A percentile compares a stretch with the other conserved stretches of the same genome.
phyloP scores from a whole-genome alignment of 1,140 invertebrate species.

The Trichonephila inaurata region DNA sequence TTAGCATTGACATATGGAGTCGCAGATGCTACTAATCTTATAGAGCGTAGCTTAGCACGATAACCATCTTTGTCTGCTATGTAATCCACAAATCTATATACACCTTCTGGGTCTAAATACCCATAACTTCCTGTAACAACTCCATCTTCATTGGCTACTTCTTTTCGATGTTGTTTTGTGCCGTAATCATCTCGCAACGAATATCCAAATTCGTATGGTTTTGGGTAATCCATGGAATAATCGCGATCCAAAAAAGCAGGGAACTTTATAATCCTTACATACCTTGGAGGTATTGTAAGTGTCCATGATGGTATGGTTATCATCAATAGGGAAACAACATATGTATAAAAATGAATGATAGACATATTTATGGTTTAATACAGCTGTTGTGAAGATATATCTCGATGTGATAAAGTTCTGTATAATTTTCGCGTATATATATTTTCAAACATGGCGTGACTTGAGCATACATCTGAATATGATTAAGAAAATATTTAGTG shows the following conservation, averaged over 20 bases:
- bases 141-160: constrained; percentile 2
- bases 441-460: not conserved
- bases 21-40: constrained; percentile 59
- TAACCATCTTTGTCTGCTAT: constrained; percentile 75
- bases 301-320: no score
- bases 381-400: not conserved
- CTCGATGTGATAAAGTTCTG: not conserved
- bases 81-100: constrained; percentile 74
- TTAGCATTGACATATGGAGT: not conserved
- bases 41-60: constrained; percentile 40
- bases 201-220: not conserved
- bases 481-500: not conserved
- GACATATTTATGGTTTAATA: not conserved
- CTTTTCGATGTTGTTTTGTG: constrained; percentile 7
- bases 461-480: not conserved
- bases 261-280: not conserved
- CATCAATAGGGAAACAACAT: not conserved
- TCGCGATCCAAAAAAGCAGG: not conserved
- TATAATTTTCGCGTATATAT: not conserved
- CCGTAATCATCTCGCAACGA: not conserved
- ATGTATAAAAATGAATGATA: not conserved
- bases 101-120: constrained; percentile 55
- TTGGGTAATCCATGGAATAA: not conserved
- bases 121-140: not conserved
- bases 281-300: not conserved